Conservation (phyloP, 2,797 vertebrate species). For the Poeciliopsis presidionis region DNA sequence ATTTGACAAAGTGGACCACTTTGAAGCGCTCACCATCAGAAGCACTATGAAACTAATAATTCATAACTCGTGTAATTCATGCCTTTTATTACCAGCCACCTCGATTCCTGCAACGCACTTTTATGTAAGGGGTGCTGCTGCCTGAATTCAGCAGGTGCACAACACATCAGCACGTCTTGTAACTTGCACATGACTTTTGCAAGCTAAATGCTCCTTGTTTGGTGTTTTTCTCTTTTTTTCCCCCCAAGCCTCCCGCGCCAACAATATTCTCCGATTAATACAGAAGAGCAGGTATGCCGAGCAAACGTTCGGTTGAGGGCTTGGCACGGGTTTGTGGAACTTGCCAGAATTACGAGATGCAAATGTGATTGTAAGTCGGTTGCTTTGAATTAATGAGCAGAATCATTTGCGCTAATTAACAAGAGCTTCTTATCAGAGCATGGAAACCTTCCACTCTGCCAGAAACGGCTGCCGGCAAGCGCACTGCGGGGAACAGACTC, state of each 20-base stretch:
- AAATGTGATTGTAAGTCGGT: not conserved
- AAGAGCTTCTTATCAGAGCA: conserved; percentile 10
- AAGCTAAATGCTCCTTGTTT: not conserved
- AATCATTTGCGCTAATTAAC: conserved; percentile 29
- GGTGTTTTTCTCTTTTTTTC: not conserved
- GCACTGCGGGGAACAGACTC: not conserved
- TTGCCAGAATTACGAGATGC: conserved; percentile 2
- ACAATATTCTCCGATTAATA: not conserved
- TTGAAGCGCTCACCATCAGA: not conserved
- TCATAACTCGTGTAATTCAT: not conserved
- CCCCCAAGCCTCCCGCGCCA: not conserved
- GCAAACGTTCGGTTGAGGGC: not conserved
- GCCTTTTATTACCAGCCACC: not conserved
- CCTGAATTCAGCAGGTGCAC: not conserved
- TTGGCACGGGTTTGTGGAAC: not conserved
- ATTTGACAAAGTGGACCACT: not conserved
- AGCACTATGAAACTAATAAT: not conserved
- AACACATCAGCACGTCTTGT: not conserved
- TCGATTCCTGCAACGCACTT: not conserved
- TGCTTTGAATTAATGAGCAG: conserved; percentile 21
- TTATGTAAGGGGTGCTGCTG: not conserved
- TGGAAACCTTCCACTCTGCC: conserved; percentile 13
- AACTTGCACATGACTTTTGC: not conserved
- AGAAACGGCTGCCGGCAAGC: conserved; percentile 6
- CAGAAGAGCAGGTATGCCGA: not conserved